Percentiles rank a stretch among this genome's conserved stretches.
Evolutionary conservation across 2,113 vertebrate species (phyloP).

Genomic region (Toxotes jaculatrix): DNA sequence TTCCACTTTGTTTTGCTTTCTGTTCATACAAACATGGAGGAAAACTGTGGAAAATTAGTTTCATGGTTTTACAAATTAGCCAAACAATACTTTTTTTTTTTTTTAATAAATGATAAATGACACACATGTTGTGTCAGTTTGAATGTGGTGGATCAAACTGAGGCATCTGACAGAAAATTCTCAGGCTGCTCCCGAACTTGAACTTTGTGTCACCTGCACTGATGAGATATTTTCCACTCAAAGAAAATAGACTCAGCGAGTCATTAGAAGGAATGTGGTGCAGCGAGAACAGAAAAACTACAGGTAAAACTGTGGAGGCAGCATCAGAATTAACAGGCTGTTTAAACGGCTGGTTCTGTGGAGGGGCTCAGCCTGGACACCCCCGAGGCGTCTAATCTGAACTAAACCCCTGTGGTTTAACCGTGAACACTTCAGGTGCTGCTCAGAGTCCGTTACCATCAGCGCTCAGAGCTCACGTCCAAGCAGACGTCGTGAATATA

Average conservation of each 20-base stretch:
- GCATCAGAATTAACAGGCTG: slow-evolving; percentile 1
- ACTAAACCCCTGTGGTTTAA: not conserved
- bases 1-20: too few species aligned
- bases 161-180: too few species aligned
- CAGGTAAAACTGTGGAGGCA: not conserved
- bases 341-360: slow-evolving; percentile 16
- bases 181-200: not conserved
- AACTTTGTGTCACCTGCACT: not conserved
- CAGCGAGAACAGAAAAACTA: not conserved
- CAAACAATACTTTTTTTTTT: too few species aligned
- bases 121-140: too few species aligned
- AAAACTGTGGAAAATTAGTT: too few species aligned
- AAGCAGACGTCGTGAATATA: not conserved
- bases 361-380: not conserved
- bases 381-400: too few species aligned
- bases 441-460: not conserved
- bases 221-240: slow-evolving; percentile 11
- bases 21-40: too few species aligned
- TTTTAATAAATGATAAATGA: too few species aligned
- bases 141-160: too few species aligned
- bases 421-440: not conserved
- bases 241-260: not conserved
- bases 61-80: too few species aligned
- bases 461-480: not conserved
- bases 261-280: not conserved